Base-by-base conservation (phyloP, 2,888 invertebrate species). In the Eupithecia subumbrata region DNA sequence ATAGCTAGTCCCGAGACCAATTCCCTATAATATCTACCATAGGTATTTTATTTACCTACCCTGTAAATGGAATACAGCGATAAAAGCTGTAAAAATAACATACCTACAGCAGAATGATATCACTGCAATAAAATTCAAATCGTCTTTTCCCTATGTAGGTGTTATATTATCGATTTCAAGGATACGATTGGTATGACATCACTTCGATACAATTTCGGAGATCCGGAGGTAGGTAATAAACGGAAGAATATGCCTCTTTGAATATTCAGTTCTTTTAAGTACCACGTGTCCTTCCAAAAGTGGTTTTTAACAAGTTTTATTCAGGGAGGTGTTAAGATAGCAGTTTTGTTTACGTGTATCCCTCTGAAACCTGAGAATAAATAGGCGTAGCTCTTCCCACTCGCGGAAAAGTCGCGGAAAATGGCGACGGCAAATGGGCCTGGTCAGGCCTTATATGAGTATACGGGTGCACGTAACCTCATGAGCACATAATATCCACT, bases 11-110 rank as follows among this genome's bases (percentile, higher is more conserved):
- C 12, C 0, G 8, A 60, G 25, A 5, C 56, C 12, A 56, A 22
- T 56, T 11, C 12, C 25, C 25, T 22, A 12, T 25, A 60, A 25
- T 60, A 60, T 2, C 5, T 60, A 12, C 56, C 56, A 48, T 5
- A 25, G 14, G 22, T 60, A 25, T 56, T 56, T 22, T 56, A 22
- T 56, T 22, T 22, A 56, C 52, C 2, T 25, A 60, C 25, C 5
- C 5, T 60, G 56, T 60, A 25, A 60, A 60, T 60, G 67, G 70
- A 60, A 73, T 60, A 76, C 66, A 73, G 56, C 34, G 70, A 70
- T 70, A 70, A 76, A 76, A 73, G 67, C 60, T 30, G 45, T 76
- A 25, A 73, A 76, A 75, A n/a, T 68, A 63, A 30, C 45, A 69
- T 63, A n/a, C n/a, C n/a, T n/a, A 72, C 56, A 60, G 22, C 40